phyloP scores from a whole-genome alignment of 2,113 vertebrate genomes.

The Gallinago media region DNA sequence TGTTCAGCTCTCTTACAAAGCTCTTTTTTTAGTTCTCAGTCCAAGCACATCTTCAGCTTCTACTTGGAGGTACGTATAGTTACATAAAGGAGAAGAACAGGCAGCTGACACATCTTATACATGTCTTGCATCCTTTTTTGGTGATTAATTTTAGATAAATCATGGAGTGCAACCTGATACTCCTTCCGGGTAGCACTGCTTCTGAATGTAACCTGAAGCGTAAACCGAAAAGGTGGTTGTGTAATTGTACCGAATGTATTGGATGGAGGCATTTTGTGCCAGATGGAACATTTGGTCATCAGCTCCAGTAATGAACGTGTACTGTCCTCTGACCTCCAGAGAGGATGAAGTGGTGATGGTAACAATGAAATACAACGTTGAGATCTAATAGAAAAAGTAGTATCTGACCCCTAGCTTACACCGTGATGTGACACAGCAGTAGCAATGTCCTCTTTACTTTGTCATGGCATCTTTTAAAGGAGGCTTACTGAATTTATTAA shows the following conservation, averaged over 20 bases:
- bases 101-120: background rate
- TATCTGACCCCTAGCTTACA: background rate
- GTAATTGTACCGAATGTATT: background rate
- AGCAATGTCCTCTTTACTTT: background rate
- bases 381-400: background rate
- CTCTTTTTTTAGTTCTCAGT: too few relatives aligned
- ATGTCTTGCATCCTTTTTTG: background rate
- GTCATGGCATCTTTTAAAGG: constrained; percentile 1
- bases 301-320: background rate
- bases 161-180: background rate
- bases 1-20: too few relatives aligned
- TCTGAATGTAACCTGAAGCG: background rate
- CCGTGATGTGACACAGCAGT: background rate
- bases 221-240: background rate
- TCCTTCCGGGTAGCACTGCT: background rate
- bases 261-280: background rate
- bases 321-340: background rate
- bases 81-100: background rate
- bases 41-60: background rate
- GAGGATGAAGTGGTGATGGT: background rate
- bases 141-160: background rate
- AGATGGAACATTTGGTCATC: constrained; percentile 15
- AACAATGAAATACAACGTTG: background rate
- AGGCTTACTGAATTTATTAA: background rate
- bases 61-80: background rate